Base-by-base conservation (phyloP, 2,888 invertebrate genomes). In the Tineola bisselliella region DNA sequence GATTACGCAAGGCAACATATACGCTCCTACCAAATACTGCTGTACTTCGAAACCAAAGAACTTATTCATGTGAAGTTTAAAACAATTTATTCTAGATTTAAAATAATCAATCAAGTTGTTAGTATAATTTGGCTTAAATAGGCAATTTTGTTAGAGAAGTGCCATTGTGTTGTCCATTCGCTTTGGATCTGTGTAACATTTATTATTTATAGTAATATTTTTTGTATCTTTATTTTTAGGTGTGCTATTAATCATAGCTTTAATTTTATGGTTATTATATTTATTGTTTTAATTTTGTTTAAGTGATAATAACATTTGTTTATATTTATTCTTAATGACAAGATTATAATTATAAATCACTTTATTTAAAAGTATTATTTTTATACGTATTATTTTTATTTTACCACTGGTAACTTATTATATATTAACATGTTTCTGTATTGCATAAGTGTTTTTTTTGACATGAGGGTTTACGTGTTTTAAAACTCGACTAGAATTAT, bases 191-290 rank as follows among this genome's bases (percentile, higher is more conserved):
- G 38, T 10, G 38, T 38, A 38, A 10, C 25, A 25, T 25, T 25
- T 25, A 15, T 58, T 57, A 8, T 17, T 38, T 25, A 58, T 18
- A 38, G 17, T 5, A 31, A 13, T 18, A 12, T 59, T 59, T 30
- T 59, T 59, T 38, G 38, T 43, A 31, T 57, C 13, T 11, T 57
- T 57, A 60, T 31, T 54, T 54, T 31, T 31, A 43, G 54, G 43
- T 61, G 38, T 38, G 10, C 38, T 38, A 10, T 38, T 38, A 38
- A 38, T 38, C 10, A n/a, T 38, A 12, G 38, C n/a, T 38, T 25
- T 25, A 25, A 38, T 38, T 38, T 4, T 38, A 4, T 25, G 10
- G 38, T 4, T 38, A 12, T 10, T 38, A 38, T n/a, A 31, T 6
- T 2, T 38, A 38, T 38, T 38, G 11, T 10, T 38, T 38, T 38